Base-by-base conservation (phyloP, 2,113 vertebrate species). In the Oreochromis tanganicae region DNA sequence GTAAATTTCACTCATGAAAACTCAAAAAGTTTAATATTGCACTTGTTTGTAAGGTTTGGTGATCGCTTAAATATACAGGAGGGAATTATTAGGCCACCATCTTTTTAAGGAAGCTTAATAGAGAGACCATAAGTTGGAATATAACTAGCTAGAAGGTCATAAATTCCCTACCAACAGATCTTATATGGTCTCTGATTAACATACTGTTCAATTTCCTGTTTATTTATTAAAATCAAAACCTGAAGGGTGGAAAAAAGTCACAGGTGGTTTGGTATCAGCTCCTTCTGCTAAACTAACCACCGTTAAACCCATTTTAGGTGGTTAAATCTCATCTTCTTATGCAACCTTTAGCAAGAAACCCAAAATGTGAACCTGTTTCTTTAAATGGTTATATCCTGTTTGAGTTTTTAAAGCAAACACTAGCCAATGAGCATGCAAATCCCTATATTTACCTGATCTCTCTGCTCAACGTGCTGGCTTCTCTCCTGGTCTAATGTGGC, bases 401-500 rank as follows among this genome's bases (percentile, higher is more conserved):
- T 68, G 59, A 68, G 19, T 63, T 80, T 32, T 80, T 36, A 54
- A 43, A 80, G 29, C 9, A 73, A 79, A 84, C 34, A 71, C 34
- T 38, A 4, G 32, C 21, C 27, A 27, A 59, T 17, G 46, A 68
- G 21, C 5, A 79, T 66, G 27, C 57, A 66, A 52, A 82, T 10
- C 24, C 9, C 36, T 19, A 52, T n/a, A 17, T 80, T 27, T 85
- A 98, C 98, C 97, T 99, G 98, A 91, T 99, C 98, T 89, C 97
- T 97, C 95, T 99, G 98, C 93, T 98, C 98, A 0, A 95, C 96
- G 43, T 98, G 96, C 0, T 97, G 97, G 84, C 95, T 98, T 54
- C 98, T 96, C 91, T 99, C 98, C 9, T 97, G 97, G 7, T 99
- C 98, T 4, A 99, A 97, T 43, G 97, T 97, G 85, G 97, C 97